Conservation (phyloP, 2,113 vertebrate genomes). For the Gavialis gangeticus region DNA sequence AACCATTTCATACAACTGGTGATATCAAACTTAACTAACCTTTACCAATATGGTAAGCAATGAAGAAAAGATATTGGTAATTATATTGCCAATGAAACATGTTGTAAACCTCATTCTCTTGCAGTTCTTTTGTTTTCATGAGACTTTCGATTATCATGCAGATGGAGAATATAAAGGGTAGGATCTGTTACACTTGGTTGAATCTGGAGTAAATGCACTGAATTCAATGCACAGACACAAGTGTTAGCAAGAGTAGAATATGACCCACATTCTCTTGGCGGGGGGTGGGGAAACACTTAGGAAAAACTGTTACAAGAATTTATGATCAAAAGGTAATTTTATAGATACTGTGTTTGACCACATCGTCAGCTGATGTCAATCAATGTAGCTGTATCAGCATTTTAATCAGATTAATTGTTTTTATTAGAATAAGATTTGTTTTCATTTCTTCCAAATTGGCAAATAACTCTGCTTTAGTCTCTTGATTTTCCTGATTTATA, state of each 20-base stretch:
- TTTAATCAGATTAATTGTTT: neutral
- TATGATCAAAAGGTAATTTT: neutral
- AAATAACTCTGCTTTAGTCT: neutral
- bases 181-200: conserved; percentile 5
- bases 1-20: conserved; percentile 25
- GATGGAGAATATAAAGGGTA: conserved; percentile 72
- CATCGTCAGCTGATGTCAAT: neutral
- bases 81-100: conserved; percentile 69
- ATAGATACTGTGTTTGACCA: neutral
- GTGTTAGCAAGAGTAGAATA: neutral
- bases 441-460: neutral
- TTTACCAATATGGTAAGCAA: conserved; percentile 79
- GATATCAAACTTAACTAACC: conserved; percentile 72
- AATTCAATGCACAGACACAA: neutral
- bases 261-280: neutral
- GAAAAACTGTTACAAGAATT: accelerated
- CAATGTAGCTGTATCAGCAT: accelerated
- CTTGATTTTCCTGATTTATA: neutral
- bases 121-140: conserved; percentile 75
- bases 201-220: neutral
- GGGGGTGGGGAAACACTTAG: accelerated
- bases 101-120: conserved; percentile 73
- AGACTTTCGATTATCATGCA: conserved; percentile 78
- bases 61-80: conserved; percentile 71
- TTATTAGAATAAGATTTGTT: neutral